Evolutionary conservation across 1,140 invertebrate genomes (phyloP), one percentile per base, ranked within the genome.

Genomic region (Amphibalanus amphitrite): DNA sequence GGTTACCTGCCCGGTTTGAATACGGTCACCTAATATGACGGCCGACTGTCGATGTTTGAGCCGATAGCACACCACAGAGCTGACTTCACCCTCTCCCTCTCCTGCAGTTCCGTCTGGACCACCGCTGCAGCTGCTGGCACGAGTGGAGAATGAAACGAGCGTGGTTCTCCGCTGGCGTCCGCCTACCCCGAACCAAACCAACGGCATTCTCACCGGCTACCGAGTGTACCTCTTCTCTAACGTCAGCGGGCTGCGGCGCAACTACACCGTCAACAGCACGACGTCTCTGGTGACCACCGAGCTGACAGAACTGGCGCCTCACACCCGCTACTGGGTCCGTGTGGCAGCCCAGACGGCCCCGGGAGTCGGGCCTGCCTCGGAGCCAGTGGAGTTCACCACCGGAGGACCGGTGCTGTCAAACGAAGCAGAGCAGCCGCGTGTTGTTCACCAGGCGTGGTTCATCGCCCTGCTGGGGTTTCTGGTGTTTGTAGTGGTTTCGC

Each of bases 271-370:
- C 3, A 67, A 67, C 67, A 38, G 69, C 40, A 67, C 69, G 8
- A 69, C 72, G 26, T 29, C 74, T 1, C 73, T 74, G 1, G 72
- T 74, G 17, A 67, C 71, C 67, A 29, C 70, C 67, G 69, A 67
- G 59, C 71, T 70, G 23, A 73, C 75, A 30, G 72, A 70, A 25
- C 69, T 75, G 17, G 26, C 70, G 23, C 72, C 72, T 20, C 71
- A 74, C 33, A 71, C 71, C 28, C 69, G 74, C 47, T 73, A 74
- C n/a, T 74, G 73, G 28, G 69, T 73, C 26, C 38, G 72, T 0
- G 73, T 75, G 17, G 74, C 75, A 25, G 75, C 73, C 29, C 59
- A 72, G 25, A 75, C 72, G n/a, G 70, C 68, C 13, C 72, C 72
- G 3, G 75, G 75, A 25, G 67, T 69, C 3, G 75, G 75, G 6